A percentile compares a stretch with the other conserved stretches of the same genome.
These are phyloP conservation scores for Mystacornis crossleyi DNA, from an alignment of 2,113 vertebrate species.

Conservation along the genomic window DNA sequence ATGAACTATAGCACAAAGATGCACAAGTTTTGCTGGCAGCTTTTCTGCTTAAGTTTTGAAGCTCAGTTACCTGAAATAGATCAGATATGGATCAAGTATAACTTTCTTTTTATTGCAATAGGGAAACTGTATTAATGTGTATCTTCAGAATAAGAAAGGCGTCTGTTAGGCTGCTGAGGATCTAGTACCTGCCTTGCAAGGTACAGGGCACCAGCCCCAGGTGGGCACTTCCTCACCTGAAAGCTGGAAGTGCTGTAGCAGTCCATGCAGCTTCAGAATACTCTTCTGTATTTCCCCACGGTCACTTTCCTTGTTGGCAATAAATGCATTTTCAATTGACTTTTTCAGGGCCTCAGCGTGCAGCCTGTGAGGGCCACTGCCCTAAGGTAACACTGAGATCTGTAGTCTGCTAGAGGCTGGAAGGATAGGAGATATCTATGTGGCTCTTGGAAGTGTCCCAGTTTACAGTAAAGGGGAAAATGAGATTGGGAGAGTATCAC, in stretches of 20 bases:
- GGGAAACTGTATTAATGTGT: neutral
- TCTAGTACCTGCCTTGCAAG: neutral
- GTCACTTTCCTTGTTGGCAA: neutral
- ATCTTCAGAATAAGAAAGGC: neutral
- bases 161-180: neutral
- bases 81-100: neutral
- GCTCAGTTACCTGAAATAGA: neutral
- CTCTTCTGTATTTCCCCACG: neutral
- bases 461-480: neutral
- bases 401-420: fast-evolving
- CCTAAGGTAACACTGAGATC: neutral
- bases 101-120: neutral
- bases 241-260: neutral
- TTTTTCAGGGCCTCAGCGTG: neutral
- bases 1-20: neutral
- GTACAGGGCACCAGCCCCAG: neutral
- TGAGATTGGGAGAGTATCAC: neutral
- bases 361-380: neutral
- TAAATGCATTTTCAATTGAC: neutral
- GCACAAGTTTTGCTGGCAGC: neutral
- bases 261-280: fast-evolving
- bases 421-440: fast-evolving
- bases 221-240: neutral
- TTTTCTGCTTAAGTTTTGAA: neutral
- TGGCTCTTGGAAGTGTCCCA: neutral